Conservation (phyloP, 1,140 invertebrate genomes). For the Popillia japonica region DNA sequence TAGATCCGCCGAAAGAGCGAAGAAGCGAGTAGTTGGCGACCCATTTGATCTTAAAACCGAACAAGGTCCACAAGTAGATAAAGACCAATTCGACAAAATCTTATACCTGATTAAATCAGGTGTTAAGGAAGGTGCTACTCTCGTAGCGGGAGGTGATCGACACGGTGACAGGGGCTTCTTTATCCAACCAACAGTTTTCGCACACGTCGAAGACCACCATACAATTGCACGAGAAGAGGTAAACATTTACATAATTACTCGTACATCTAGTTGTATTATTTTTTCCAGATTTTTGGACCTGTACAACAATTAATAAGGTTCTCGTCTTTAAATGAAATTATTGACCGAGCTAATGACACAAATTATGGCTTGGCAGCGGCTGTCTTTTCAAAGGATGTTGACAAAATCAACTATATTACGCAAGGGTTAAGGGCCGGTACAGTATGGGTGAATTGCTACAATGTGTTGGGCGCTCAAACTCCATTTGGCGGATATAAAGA, state of each 20-base stretch:
- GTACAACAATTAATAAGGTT: slow-evolving; percentile 33
- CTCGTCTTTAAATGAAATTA: slow-evolving; percentile 19
- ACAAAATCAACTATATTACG: slow-evolving; percentile 79
- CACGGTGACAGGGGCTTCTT: slow-evolving; percentile 85
- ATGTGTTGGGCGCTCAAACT: slow-evolving; percentile 76
- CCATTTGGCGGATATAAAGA: slow-evolving; percentile 97
- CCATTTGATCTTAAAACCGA: slow-evolving; percentile 86
- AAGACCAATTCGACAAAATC: slow-evolving; percentile 88
- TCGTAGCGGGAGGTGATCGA: slow-evolving; percentile 81
- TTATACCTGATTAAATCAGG: slow-evolving; percentile 84
- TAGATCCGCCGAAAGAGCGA: slow-evolving; percentile 77
- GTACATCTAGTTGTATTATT: neutral
- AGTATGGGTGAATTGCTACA: slow-evolving; percentile 96
- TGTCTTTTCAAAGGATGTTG: slow-evolving; percentile 88
- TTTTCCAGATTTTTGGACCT: slow-evolving; percentile 10
- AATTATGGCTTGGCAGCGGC: slow-evolving; percentile 94
- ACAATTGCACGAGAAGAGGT: slow-evolving; percentile 92
- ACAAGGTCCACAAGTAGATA: slow-evolving; percentile 93
- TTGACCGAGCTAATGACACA: slow-evolving; percentile 84
- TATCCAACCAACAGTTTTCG: slow-evolving; percentile 95
- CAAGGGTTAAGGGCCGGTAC: slow-evolving; percentile 88
- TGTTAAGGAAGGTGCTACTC: slow-evolving; percentile 87
- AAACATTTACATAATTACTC: neutral
- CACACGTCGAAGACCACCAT: slow-evolving; percentile 94
- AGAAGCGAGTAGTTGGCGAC: slow-evolving; percentile 84